Percentiles rank a stretch among this genome's conserved stretches.
Conservation (phyloP, 2,888 invertebrate genomes). For the Sisyra nigra region DNA sequence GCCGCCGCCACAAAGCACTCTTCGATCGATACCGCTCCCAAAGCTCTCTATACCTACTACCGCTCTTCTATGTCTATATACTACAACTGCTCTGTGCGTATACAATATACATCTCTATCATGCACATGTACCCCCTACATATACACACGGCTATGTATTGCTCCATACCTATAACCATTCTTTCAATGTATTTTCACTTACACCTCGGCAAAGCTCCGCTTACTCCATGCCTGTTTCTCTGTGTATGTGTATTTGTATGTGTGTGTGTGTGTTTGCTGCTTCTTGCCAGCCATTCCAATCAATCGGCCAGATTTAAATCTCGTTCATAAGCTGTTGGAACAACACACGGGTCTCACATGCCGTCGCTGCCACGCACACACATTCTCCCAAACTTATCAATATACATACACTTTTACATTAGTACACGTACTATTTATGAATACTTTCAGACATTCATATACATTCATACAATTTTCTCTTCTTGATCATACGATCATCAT, state of each 20-base stretch:
- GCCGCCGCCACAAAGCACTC: conserved; percentile 23
- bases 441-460: too few species aligned
- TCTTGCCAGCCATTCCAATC: conserved; percentile 25
- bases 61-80: background rate
- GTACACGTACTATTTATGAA: too few species aligned
- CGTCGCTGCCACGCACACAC: conserved; percentile 7
- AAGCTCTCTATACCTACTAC: conserved; percentile 8
- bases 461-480: conserved; percentile 2
- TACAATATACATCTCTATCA: background rate
- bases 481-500: too few species aligned
- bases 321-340: conserved; percentile 28
- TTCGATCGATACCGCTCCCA: conserved; percentile 5
- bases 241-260: conserved; percentile 25
- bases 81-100: background rate
- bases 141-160: background rate
- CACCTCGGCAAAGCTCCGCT: too few species aligned
- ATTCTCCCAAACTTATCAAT: conserved; percentile 7
- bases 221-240: background rate
- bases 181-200: background rate
- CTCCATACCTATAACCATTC: conserved; percentile 2
- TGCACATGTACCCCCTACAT: background rate
- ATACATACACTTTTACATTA: too few species aligned
- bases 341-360: conserved; percentile 15
- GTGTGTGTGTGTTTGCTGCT: conserved; percentile 9
- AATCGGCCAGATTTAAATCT: conserved; percentile 34